These are phyloP conservation scores for Battus philenor DNA, from an alignment of 1,140 invertebrate genomes.

Conservation along the genomic window DNA sequence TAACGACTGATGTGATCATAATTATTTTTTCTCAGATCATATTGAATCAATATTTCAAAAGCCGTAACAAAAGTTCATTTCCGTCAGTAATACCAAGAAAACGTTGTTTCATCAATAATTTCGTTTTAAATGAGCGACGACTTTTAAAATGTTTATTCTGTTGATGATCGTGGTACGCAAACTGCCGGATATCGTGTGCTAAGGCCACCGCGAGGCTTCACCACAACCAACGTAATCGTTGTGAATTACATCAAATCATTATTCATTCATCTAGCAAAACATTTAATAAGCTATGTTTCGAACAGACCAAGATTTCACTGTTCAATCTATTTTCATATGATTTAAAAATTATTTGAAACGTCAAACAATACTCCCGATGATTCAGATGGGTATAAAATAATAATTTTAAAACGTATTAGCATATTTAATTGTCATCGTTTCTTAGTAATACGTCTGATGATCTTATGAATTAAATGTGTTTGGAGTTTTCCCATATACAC, in stretches of 20 bases:
- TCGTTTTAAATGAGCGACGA: neutral
- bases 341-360: no score
- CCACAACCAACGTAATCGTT: conserved; percentile 7
- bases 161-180: conserved; percentile 28
- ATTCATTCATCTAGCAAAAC: conserved; percentile 2
- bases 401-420: conserved; percentile 8
- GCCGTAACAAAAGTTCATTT: no score
- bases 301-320: no score
- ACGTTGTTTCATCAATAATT: neutral
- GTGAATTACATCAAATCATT: conserved; percentile 1
- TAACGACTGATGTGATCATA: no score
- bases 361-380: neutral
- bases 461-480: conserved; percentile 7
- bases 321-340: no score
- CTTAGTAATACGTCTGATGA: neutral
- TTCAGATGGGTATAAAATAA: conserved; percentile 11
- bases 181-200: conserved; percentile 63
- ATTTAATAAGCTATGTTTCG: no score
- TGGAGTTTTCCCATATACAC: conserved; percentile 6
- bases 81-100: no score
- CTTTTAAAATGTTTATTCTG: conserved; percentile 1
- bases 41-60: no score
- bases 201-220: conserved; percentile 55
- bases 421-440: conserved; percentile 13
- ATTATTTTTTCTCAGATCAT: no score